Base-by-base conservation (phyloP, 2,888 invertebrate species). In the Hydraecia micacea region DNA sequence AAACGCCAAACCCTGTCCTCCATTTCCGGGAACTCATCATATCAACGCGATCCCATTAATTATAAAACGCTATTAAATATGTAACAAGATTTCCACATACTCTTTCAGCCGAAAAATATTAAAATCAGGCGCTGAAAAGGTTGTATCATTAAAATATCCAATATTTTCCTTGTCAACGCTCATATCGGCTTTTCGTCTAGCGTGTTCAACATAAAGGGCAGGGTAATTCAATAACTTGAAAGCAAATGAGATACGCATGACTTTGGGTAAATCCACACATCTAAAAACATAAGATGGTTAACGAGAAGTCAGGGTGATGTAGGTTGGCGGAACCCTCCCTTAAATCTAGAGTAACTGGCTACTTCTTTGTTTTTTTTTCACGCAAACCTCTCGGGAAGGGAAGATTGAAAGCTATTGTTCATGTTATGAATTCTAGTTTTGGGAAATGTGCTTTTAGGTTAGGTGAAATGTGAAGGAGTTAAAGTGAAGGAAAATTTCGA, bases 251-350 rank as follows among this genome's bases (percentile, higher is more conserved):
- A 80, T 82, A 79, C 75, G 80, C 76, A 69, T 67, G 78, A 70
- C 36, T 67, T 76, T 68, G 79, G 69, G 75, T 77, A 77, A 79
- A 82, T 79, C 75, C 52, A 74, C 79, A 79, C 86, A 87, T 85
- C 70, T 83, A 87, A 86, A 86, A 86, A 87, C 79, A 82, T 85
- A 86, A 81, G 87, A 77, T 58, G 65, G 82, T 87, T 86, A 86
- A 87, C 75, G 69, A 79, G 82, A 74, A 84, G 28, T 75, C 63
- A 77, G 77, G 77, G 77, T 79, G 87, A 81, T 69, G 81, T 75
- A 71, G 81, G 86, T 68, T 58, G 32, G 73, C 18, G 18, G 28
- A 79, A 77, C 72, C 71, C 85, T 75, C 72, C 71, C 82, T 75
- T 79, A 86, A 87, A 86, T 86, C 86, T 79, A 71, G 75, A 85